Evolutionary conservation across 2,113 vertebrate genomes (phyloP).

Genomic region (Thamnophis sirtalis): DNA sequence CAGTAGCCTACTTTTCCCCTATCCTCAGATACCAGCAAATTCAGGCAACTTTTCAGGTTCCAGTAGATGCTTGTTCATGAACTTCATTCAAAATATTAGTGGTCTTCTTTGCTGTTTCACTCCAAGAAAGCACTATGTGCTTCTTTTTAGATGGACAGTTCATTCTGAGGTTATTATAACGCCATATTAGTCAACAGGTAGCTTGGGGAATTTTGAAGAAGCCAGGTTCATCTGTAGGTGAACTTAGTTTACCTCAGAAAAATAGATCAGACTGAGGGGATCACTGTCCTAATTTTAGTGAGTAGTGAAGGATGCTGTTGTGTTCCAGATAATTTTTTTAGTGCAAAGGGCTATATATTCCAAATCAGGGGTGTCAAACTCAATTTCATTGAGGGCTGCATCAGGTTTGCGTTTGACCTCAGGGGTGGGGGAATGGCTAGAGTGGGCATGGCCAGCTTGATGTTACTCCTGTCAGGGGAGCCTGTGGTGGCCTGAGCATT

Average conservation of each 20-base stretch:
- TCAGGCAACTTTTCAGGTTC: background rate
- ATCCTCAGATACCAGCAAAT: background rate
- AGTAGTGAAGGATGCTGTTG: background rate
- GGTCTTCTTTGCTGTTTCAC: background rate
- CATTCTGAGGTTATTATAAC: background rate
- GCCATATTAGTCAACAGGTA: background rate
- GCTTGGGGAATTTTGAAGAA: background rate
- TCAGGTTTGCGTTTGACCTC: too few relatives aligned
- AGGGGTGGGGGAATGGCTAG: too few relatives aligned
- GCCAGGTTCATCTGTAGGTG: background rate
- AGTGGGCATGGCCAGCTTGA: too few relatives aligned
- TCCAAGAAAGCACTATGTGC: background rate
- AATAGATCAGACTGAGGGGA: background rate
- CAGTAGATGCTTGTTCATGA: constrained; percentile 10
- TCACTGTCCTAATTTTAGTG: background rate
- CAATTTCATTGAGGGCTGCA: too few relatives aligned
- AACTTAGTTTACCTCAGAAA: background rate
- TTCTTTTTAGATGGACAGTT: background rate
- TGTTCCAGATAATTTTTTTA: background rate
- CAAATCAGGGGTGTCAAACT: too few relatives aligned
- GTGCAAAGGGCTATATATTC: background rate
- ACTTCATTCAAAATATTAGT: background rate
- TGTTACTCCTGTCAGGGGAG: too few relatives aligned
- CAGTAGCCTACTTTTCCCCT: background rate
- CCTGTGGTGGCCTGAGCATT: too few relatives aligned